Conservation (phyloP, 2,113 vertebrate species). For the Alouatta palliata region DNA sequence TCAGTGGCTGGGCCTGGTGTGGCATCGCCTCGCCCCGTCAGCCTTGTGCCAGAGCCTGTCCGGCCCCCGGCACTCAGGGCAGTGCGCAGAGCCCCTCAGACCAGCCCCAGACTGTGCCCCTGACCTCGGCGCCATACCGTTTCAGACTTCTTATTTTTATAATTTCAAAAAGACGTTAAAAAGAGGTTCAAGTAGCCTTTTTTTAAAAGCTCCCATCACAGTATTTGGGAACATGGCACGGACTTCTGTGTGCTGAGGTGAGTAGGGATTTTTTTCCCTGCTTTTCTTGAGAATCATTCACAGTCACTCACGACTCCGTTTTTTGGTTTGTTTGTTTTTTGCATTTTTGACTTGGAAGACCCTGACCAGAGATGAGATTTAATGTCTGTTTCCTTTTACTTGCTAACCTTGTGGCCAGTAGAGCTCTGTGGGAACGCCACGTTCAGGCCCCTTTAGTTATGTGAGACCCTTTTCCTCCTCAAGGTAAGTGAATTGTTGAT, state of each 20-base stretch:
- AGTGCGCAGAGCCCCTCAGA: background rate
- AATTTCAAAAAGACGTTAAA: background rate
- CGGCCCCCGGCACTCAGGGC: no score
- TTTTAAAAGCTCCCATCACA: no score
- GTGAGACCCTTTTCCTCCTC: background rate
- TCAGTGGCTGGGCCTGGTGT: accelerated
- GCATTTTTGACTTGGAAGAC: background rate
- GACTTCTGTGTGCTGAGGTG: accelerated
- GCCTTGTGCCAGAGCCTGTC: background rate
- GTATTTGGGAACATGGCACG: accelerated
- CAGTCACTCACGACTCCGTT: background rate
- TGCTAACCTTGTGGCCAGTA: background rate
- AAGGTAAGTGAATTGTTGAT: constrained; percentile 62
- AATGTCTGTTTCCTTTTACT: background rate
- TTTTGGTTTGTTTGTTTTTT: background rate
- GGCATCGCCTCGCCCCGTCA: accelerated
- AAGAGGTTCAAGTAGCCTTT: background rate
- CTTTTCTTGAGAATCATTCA: accelerated
- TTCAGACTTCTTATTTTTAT: no score
- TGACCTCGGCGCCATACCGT: accelerated
- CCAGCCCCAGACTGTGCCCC: background rate
- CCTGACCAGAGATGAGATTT: background rate
- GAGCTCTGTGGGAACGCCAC: background rate
- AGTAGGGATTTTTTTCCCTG: background rate
- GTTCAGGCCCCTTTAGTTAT: background rate